Conservation (phyloP, 2,888 invertebrate species). For the Tromatobia lineatoria region DNA sequence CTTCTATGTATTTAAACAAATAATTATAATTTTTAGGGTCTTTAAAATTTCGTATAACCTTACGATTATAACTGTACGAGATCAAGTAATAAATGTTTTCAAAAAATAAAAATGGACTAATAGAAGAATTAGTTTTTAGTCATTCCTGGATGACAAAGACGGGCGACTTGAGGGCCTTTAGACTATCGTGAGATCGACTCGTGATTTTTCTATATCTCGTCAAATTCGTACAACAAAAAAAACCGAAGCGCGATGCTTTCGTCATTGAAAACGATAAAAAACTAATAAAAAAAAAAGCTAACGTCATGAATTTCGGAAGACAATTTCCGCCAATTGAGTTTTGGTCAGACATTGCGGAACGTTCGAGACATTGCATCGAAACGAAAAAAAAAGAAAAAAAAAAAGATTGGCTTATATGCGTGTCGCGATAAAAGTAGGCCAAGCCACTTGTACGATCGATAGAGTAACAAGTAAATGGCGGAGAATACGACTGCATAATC, state of each 20-base stretch:
- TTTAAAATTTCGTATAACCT: constrained; percentile 9
- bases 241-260: constrained; percentile 11
- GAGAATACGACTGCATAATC: constrained; percentile 42
- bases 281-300: not conserved
- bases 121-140: constrained; percentile 39
- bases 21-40: not conserved
- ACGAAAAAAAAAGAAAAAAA: constrained; percentile 17
- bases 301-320: constrained; percentile 42
- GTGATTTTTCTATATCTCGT: not conserved
- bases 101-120: constrained; percentile 55
- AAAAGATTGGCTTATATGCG: constrained; percentile 46
- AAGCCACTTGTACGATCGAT: constrained; percentile 58
- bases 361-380: constrained; percentile 6
- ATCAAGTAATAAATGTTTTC: not conserved
- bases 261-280: not conserved
- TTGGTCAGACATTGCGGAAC: constrained; percentile 26
- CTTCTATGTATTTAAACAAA: constrained; percentile 18
- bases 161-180: constrained; percentile 21
- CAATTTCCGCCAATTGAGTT: constrained; percentile 11
- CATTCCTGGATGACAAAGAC: constrained; percentile 22
- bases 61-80: not conserved
- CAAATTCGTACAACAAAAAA: constrained; percentile 1
- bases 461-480: constrained; percentile 28
- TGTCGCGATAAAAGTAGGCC: constrained; percentile 56
- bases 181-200: constrained; percentile 8